phyloP scores from a whole-genome alignment of 2,797 vertebrate species.

The Esox lucius region DNA sequence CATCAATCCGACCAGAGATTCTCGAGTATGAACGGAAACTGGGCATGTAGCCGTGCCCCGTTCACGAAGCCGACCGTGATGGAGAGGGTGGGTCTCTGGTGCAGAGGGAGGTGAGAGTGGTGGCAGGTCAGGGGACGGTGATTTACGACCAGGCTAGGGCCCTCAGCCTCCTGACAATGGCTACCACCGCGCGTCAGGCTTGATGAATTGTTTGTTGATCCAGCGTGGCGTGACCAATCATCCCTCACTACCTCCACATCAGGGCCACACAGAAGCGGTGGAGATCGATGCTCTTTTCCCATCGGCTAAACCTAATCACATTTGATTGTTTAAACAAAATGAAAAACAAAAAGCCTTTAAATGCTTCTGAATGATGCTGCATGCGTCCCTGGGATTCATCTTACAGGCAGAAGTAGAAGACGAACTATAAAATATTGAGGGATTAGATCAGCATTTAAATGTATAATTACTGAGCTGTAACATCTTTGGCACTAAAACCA shows the following conservation, averaged over 20 bases:
- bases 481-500: neutral
- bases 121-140: neutral
- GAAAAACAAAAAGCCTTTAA: too few relatives aligned
- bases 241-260: slow-evolving; percentile 2
- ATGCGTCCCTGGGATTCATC: too few relatives aligned
- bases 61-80: neutral
- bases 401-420: too few relatives aligned
- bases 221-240: slow-evolving; percentile 12
- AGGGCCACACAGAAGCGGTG: neutral
- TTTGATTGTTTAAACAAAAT: neutral
- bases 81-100: neutral
- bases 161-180: slow-evolving; percentile 12
- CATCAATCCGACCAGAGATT: neutral
- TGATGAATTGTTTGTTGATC: slow-evolving; percentile 8
- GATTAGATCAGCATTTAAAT: neutral
- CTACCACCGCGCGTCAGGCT: neutral
- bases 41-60: neutral
- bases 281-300: neutral
- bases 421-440: neutral
- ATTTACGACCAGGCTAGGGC: neutral
- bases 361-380: too few relatives aligned
- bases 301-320: neutral
- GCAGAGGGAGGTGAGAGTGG: neutral
- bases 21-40: slow-evolving; percentile 5
- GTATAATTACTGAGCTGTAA: neutral